Percentiles rank a stretch among this genome's conserved stretches.
phyloP scores from a whole-genome alignment of 2,888 invertebrate species.

The Spialia ferax region DNA sequence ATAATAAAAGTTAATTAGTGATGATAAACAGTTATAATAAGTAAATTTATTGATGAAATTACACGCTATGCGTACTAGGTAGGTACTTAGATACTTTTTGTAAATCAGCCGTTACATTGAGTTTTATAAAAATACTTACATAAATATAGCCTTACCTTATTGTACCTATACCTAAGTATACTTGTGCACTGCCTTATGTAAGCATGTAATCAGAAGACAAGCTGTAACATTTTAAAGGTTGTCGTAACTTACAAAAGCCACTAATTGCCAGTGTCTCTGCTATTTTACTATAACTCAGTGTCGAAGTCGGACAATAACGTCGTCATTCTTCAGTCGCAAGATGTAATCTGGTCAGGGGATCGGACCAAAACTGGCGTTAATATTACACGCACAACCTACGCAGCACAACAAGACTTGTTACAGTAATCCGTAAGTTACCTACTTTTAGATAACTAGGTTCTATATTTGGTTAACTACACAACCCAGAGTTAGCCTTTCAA shows the following conservation, averaged over 20 bases:
- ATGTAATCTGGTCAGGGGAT: constrained; percentile 36
- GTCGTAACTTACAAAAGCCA: constrained; percentile 20
- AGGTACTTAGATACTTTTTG: too few relatives aligned
- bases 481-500: neutral
- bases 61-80: too few relatives aligned
- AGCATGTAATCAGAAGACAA: constrained; percentile 1
- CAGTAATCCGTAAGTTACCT: neutral
- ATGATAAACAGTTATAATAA: too few relatives aligned
- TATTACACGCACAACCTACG: constrained; percentile 36
- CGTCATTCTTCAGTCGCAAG: constrained; percentile 34
- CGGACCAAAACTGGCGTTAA: constrained; percentile 36
- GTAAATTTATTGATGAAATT: too few relatives aligned
- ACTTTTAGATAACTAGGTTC: neutral
- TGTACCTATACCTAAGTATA: too few relatives aligned
- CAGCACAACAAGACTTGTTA: constrained; percentile 10
- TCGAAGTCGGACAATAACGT: constrained; percentile 35
- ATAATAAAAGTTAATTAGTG: too few relatives aligned
- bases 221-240: constrained; percentile 26
- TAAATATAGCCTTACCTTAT: too few relatives aligned
- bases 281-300: constrained; percentile 39
- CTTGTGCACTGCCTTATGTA: neutral
- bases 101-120: too few relatives aligned
- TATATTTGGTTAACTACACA: neutral
- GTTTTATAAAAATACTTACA: too few relatives aligned
- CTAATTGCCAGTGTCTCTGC: constrained; percentile 37